Evolutionary conservation across 2,797 vertebrate genomes (phyloP), one percentile per base, ranked within the genome.

Genomic region (Atherinosoma microstoma): DNA sequence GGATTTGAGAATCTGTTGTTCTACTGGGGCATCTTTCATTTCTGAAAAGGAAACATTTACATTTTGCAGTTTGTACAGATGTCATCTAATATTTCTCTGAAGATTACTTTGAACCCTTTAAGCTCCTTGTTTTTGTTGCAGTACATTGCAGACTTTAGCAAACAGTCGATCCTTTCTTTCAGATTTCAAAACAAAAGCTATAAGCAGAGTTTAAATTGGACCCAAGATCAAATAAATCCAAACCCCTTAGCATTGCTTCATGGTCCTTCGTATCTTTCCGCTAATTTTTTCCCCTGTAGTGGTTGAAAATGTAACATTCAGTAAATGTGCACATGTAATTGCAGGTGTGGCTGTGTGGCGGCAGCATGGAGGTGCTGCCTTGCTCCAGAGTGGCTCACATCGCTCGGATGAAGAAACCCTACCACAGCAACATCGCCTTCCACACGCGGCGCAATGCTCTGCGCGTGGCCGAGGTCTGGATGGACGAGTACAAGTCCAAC

Each of bases 281-380:
- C 18, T 36, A 10, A 12, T 49, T 27, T 38, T 35, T 61, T 49
- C n/a, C 24, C 34, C n/a, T 35, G 11, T 45, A 6, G 38, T 70
- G 56, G 53, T 49, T 24, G 20, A 18, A 10, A 15, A 13, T 1
- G 13, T 24, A 10, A 2, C 30, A 2, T 2, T 32, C 15, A 2
- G 12, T 9, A 42, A 40, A 2, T 32, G 0, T 1, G 18, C 18
- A 0, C 18, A 1, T 4, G 64, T 36, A 0, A 70, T 82, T 73
- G 38, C 89, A 99, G 98, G 97, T 98, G 54, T 99, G 98, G 98
- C 91, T 97, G 38, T 99, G 98, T 0, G 98, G 98, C 0, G 98
- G 98, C 76, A 99, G 97, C 77, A 99, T 99, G 97, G 98, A 99
- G 88, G 97, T 99, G 78, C 94, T 99, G 71, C 98, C 98, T 0